phyloP scores from a whole-genome alignment of 2,888 invertebrate species.

The Apamea anceps region DNA sequence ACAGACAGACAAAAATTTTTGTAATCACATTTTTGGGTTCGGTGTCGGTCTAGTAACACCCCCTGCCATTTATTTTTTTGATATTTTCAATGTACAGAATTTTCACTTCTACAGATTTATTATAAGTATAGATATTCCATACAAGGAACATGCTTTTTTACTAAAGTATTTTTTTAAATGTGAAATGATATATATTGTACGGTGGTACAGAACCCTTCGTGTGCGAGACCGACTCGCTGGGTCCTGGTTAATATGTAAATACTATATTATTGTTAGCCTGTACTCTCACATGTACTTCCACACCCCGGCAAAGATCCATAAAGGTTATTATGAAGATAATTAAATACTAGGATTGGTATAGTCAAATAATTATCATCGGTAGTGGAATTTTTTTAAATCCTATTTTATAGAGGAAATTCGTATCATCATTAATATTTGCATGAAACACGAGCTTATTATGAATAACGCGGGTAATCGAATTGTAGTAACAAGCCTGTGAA shows the following conservation, averaged over 20 bases:
- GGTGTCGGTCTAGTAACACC: too few relatives aligned
- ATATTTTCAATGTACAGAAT: too few relatives aligned
- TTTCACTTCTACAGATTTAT: too few relatives aligned
- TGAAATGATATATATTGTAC: neutral
- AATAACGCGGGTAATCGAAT: slow-evolving; percentile 34
- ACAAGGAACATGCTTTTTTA: neutral
- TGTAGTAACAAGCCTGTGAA: slow-evolving; percentile 15
- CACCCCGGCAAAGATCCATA: neutral
- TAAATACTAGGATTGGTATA: neutral
- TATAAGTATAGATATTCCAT: too few relatives aligned
- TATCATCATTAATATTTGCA: slow-evolving; percentile 27
- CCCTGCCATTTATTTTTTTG: too few relatives aligned
- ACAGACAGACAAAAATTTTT: too few relatives aligned
- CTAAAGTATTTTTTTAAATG: neutral
- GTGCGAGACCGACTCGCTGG: neutral
- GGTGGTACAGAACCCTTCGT: neutral
- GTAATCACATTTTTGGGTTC: too few relatives aligned
- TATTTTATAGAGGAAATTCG: neutral
- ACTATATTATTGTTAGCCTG: neutral
- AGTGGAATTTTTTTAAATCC: neutral
- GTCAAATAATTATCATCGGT: neutral
- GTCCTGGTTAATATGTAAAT: neutral
- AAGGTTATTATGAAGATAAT: neutral
- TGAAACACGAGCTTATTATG: slow-evolving; percentile 19
- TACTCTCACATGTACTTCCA: too few relatives aligned